Percentiles rank a stretch among this genome's conserved stretches.
These are phyloP conservation scores for Amiota communis DNA, from an alignment of 2,888 invertebrate genomes.

Conservation along the genomic window DNA sequence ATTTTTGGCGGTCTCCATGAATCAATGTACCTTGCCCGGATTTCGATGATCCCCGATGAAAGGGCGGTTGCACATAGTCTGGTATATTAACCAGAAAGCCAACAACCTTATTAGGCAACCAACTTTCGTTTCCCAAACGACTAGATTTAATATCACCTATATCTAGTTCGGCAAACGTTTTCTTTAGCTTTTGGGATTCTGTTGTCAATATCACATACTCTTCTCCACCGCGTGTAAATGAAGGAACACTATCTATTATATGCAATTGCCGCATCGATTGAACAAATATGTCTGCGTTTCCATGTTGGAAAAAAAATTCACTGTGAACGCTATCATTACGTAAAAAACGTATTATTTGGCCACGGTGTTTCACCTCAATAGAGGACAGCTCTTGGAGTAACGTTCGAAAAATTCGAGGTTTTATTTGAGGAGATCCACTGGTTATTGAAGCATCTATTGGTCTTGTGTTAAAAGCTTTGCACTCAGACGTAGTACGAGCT, in stretches of 20 bases:
- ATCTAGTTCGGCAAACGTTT: conserved; percentile 90
- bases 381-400: conserved; percentile 79
- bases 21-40: conserved; percentile 51
- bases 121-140: conserved; percentile 63
- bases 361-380: conserved; percentile 76
- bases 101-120: conserved; percentile 69
- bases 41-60: conserved; percentile 58
- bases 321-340: conserved; percentile 76
- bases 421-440: conserved; percentile 45
- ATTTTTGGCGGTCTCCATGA: conserved; percentile 50
- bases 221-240: conserved; percentile 77
- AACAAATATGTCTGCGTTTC: conserved; percentile 82
- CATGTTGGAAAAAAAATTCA: conserved; percentile 90
- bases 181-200: conserved; percentile 82
- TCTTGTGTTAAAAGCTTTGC: conserved; percentile 71
- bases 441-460: conserved; percentile 52
- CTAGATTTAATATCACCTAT: conserved; percentile 75
- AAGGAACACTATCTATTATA: conserved; percentile 71
- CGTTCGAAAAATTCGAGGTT: conserved; percentile 75
- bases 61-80: conserved; percentile 68
- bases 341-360: conserved; percentile 78
- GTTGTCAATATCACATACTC: conserved; percentile 82
- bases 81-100: conserved; percentile 70
- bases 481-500: conserved; percentile 71
- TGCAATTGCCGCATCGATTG: conserved; percentile 67